Evolutionary conservation across 2,797 vertebrate genomes (phyloP).

Genomic region (Coluber constrictor): DNA sequence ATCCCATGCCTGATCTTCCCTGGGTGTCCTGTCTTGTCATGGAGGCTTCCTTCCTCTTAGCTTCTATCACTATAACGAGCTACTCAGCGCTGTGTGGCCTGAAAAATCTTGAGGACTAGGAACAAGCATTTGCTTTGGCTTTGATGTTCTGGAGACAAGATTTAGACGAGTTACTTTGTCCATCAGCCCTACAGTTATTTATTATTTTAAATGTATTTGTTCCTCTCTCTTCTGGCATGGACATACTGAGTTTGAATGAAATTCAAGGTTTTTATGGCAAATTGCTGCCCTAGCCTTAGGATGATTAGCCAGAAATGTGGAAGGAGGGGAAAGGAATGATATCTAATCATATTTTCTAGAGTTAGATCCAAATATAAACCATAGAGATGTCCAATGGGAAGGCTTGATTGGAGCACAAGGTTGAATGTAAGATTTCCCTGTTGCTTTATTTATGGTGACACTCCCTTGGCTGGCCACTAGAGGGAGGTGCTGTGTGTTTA

Average conservation of each 20-base stretch:
- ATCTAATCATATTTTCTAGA: neutral
- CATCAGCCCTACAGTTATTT: neutral
- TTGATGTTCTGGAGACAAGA: no score
- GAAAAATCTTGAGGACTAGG: neutral
- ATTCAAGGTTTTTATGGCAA: neutral
- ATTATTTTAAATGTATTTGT: neutral
- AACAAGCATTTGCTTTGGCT: neutral
- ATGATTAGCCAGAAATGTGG: neutral
- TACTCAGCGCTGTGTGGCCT: neutral
- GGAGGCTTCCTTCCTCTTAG: neutral
- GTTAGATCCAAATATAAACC: neutral
- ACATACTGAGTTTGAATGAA: neutral
- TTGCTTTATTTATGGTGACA: neutral
- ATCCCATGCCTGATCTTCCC: neutral
- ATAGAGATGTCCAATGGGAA: neutral
- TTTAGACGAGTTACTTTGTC: no score
- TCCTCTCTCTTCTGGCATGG: neutral
- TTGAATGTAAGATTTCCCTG: neutral
- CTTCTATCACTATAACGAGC: neutral
- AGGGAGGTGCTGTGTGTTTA: neutral
- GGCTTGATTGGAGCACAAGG: neutral
- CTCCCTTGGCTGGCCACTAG: neutral
- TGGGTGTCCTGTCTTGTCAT: no score
- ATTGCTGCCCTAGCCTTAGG: no score
- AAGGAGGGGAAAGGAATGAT: neutral